Base-by-base conservation (phyloP, 2,797 vertebrate genomes). In the Nasua narica region DNA sequence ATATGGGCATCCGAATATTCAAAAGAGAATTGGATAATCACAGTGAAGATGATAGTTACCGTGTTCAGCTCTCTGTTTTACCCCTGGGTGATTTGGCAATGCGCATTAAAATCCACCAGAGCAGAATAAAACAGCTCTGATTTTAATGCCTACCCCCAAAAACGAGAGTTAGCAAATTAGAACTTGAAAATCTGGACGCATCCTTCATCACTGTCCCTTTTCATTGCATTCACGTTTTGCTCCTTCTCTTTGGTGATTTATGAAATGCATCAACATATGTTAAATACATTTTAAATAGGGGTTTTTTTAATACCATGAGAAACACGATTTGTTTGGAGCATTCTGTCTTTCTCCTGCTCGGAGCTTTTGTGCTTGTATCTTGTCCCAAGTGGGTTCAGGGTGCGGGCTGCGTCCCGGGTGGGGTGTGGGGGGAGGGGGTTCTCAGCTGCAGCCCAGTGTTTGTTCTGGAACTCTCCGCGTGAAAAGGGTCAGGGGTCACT, bases 401-500 rank as follows among this genome's bases (percentile, higher is more conserved):
- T 18, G 18, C 46, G 21, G 43, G 32, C 86, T 14, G 46, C 12
- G 15, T 6, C 60, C 0, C 0, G 11, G 8, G 65, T 21, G 9
- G 65, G 65, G n/a, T 67, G 48, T 23, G 52, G 1, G 79, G 79
- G 27, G 48, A 25, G 79, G 27, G 48, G 25, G 67, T 0, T 8
- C 83, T 72, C 74, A 1, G 88, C 96, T 72, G 25, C 40, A 52
- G 98, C 56, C 93, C 46, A 96, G 87, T 0, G 14, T 69, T 90
- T 93, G 93, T 95, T 97, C 98, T 98, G 85, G 96, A 97, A 97
- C 97, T 88, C 96, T 96, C 97, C 52, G 77, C 83, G 79, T 98
- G 96, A 98, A 98, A 98, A 97, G 98, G 97, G 95, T 94, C 87
- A 2, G 90, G 98, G 99, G 98, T 99, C 98, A 97, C 86, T 90